Conservation (phyloP, 2,888 invertebrate species). For the Hirtodrosophila cameraria region DNA sequence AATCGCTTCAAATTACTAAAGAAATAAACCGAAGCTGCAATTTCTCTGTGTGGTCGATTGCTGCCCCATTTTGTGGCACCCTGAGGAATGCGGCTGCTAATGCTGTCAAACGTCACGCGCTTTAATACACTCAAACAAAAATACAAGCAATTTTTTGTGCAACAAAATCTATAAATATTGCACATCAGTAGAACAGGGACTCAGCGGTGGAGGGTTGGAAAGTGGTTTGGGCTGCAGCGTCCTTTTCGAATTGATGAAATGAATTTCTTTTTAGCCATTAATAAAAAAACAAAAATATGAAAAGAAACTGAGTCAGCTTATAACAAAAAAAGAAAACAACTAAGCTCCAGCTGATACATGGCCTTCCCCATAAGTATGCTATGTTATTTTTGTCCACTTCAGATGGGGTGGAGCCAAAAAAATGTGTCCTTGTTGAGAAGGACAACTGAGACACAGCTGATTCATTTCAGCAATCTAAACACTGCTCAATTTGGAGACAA, state of each 20-base stretch:
- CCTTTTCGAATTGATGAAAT: conserved; percentile 30
- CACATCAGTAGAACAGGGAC: not conserved
- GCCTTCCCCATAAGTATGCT: conserved; percentile 47
- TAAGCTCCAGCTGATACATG: conserved; percentile 30
- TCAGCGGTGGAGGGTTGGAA: not conserved
- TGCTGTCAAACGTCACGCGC: not conserved
- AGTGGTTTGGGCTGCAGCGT: conserved; percentile 1
- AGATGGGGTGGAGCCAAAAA: not conserved
- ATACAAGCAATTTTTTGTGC: conserved; percentile 23
- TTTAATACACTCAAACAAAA: conserved; percentile 5
- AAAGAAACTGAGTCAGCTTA: conserved; percentile 15
- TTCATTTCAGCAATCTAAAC: too few species aligned
- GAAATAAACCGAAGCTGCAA: not conserved
- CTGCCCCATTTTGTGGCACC: not conserved
- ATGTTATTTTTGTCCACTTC: conserved; percentile 9
- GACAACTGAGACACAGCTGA: too few species aligned
- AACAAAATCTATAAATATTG: conserved; percentile 25
- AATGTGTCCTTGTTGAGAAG: too few species aligned
- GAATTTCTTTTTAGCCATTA: conserved; percentile 46
- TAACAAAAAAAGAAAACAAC: conserved; percentile 18
- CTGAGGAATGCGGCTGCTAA: conserved; percentile 9
- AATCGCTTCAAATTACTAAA: conserved; percentile 19
- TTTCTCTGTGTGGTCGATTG: not conserved
- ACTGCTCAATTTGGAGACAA: too few species aligned
- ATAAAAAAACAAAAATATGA: too few species aligned